Conservation (phyloP, 2,888 invertebrate species). For the Phasia obesa region DNA sequence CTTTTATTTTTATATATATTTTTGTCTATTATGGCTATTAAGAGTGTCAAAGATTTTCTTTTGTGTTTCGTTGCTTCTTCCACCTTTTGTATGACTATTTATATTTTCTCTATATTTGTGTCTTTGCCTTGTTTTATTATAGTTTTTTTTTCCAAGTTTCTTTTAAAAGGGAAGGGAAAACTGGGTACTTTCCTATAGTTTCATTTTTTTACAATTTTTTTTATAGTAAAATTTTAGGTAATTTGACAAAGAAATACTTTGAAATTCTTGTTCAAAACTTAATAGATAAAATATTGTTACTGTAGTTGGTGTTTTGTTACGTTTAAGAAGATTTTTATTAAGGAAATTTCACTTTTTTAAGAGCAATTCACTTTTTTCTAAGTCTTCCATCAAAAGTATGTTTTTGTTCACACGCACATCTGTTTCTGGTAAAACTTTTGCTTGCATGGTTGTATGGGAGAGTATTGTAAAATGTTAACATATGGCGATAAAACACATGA, state of each 20-base stretch:
- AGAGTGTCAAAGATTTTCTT: conserved; percentile 19
- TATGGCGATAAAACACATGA: neutral
- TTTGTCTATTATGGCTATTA: conserved; percentile 45
- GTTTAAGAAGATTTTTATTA: conserved; percentile 2
- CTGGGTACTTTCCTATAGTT: conserved; percentile 8
- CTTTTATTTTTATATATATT: neutral
- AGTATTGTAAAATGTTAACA: neutral
- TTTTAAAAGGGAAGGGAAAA: conserved; percentile 34
- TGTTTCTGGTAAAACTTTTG: conserved; percentile 29
- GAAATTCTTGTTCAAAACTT: neutral
- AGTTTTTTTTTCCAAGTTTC: conserved; percentile 36
- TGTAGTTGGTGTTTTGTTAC: neutral
- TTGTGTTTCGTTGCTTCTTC: conserved; percentile 27
- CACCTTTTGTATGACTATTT: conserved; percentile 42
- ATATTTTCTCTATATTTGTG: conserved; percentile 59
- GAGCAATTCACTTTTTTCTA: conserved; percentile 47
- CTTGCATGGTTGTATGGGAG: conserved; percentile 2
- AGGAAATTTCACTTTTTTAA: conserved; percentile 56
- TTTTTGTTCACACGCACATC: conserved; percentile 39
- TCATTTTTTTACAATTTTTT: neutral
- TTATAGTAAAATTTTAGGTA: neutral
- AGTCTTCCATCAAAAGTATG: conserved; percentile 14
- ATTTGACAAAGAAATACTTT: neutral
- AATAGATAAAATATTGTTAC: neutral
- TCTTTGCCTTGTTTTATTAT: conserved; percentile 53